Evolutionary conservation across 1,140 invertebrate genomes (phyloP).

Genomic region (Drosophila nasuta): DNA sequence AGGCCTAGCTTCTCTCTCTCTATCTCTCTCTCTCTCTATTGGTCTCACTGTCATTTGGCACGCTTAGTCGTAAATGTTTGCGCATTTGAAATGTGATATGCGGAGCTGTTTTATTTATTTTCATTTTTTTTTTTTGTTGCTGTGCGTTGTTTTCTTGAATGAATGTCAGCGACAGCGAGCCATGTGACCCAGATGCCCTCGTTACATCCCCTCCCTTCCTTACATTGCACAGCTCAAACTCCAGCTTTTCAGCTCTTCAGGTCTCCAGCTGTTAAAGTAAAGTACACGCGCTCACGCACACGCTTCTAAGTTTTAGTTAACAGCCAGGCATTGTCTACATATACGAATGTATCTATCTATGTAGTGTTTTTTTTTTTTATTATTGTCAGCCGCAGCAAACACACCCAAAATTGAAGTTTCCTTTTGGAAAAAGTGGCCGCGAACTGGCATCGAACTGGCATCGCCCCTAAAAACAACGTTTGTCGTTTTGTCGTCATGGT

Average conservation of each 20-base stretch:
- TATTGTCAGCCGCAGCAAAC: conserved; percentile 36
- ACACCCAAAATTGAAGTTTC: conserved; percentile 50
- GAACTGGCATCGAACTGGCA: conserved; percentile 2
- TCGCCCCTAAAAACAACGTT: conserved; percentile 10
- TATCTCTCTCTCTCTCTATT: too few relatives aligned
- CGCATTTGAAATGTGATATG: conserved; percentile 65
- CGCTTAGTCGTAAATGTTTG: conserved; percentile 50
- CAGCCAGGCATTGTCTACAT: conserved; percentile 20
- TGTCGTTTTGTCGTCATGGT: conserved; percentile 65
- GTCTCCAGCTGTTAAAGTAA: conserved; percentile 20
- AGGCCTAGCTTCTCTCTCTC: neutral
- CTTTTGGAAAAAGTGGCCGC: conserved; percentile 23
- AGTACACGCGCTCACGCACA: conserved; percentile 57
- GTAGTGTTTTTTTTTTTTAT: conserved; percentile 16
- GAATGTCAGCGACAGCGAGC: neutral
- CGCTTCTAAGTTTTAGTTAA: conserved; percentile 67
- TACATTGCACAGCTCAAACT: too few relatives aligned
- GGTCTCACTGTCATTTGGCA: conserved; percentile 30
- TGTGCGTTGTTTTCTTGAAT: neutral
- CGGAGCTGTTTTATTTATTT: conserved; percentile 29
- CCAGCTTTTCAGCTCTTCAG: neutral
- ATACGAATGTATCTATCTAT: neutral
- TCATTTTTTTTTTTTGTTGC: too few relatives aligned
- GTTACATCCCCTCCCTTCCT: neutral
- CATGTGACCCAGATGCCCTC: conserved; percentile 52